A percentile compares a stretch with the other conserved stretches of the same genome.
Evolutionary conservation across 1,140 invertebrate species (phyloP).

Genomic region (Campoletis sonorensis): DNA sequence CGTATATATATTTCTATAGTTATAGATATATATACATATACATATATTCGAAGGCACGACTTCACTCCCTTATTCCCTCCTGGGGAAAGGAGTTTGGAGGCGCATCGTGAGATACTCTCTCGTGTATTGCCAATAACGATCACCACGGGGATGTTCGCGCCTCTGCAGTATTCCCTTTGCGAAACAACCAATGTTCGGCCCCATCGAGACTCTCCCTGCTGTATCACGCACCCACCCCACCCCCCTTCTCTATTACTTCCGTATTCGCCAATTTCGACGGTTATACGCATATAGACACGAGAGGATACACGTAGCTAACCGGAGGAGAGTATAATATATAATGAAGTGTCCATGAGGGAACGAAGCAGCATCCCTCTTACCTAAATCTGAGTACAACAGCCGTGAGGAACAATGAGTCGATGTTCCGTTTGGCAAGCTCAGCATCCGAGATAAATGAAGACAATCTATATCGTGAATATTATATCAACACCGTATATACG

Average conservation of each 20-base stretch:
- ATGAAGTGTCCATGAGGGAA: neutral
- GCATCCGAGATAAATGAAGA: too few relatives aligned
- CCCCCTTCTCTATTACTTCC: neutral
- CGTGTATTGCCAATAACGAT: constrained; percentile 44
- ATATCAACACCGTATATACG: too few relatives aligned
- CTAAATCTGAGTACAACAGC: neutral
- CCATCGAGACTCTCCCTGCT: neutral
- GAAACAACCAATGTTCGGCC: constrained; percentile 7
- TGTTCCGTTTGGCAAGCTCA: too few relatives aligned
- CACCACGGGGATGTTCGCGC: constrained; percentile 11
- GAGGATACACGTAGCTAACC: neutral
- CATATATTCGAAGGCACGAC: neutral
- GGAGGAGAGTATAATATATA: neutral
- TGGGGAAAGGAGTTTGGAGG: neutral
- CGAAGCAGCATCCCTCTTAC: neutral
- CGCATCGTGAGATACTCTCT: neutral
- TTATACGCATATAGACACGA: neutral
- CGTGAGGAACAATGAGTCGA: neutral
- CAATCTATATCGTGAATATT: too few relatives aligned
- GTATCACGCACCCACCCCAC: too few relatives aligned
- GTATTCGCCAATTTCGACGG: neutral
- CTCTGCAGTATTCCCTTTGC: neutral
- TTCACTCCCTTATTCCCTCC: neutral
- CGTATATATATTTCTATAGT: neutral
- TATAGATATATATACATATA: too few relatives aligned